phyloP scores from a whole-genome alignment of 2,888 invertebrate species.

The Taenaris catops region DNA sequence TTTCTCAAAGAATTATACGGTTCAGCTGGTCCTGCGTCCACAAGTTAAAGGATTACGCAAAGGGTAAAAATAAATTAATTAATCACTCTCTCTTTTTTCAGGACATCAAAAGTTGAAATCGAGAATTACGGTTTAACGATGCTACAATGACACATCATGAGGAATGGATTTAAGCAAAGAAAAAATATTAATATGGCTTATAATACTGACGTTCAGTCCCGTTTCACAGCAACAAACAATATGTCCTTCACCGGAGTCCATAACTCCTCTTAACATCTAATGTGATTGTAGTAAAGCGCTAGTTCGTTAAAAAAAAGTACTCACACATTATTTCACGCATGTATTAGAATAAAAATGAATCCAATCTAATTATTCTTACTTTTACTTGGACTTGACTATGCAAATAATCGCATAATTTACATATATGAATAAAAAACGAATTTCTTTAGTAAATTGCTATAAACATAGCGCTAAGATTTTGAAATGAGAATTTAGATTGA shows the following conservation, averaged over 20 bases:
- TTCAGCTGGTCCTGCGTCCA: too few relatives aligned
- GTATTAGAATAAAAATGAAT: background rate
- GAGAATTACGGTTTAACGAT: constrained; percentile 28
- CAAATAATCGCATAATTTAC: constrained; percentile 7
- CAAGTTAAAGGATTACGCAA: too few relatives aligned
- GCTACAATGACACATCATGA: constrained; percentile 65
- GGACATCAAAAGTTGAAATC: too few relatives aligned
- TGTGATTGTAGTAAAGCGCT: too few relatives aligned
- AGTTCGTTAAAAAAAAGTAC: too few relatives aligned
- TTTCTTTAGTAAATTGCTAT: background rate
- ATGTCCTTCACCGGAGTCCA: too few relatives aligned
- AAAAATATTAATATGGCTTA: constrained; percentile 50
- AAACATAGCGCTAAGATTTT: too few relatives aligned
- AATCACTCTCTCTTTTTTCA: too few relatives aligned
- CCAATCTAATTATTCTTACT: constrained; percentile 15
- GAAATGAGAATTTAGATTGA: too few relatives aligned
- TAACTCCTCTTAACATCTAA: too few relatives aligned
- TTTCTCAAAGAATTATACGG: too few relatives aligned
- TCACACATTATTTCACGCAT: background rate
- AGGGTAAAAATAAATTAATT: too few relatives aligned
- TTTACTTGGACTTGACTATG: constrained; percentile 15
- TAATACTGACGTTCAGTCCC: constrained; percentile 36
- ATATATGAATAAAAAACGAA: background rate
- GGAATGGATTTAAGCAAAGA: constrained; percentile 61
- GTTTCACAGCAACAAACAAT: constrained; percentile 37